phyloP scores from a whole-genome alignment of 1,140 invertebrate genomes.

The Hesperophylax magnus region DNA sequence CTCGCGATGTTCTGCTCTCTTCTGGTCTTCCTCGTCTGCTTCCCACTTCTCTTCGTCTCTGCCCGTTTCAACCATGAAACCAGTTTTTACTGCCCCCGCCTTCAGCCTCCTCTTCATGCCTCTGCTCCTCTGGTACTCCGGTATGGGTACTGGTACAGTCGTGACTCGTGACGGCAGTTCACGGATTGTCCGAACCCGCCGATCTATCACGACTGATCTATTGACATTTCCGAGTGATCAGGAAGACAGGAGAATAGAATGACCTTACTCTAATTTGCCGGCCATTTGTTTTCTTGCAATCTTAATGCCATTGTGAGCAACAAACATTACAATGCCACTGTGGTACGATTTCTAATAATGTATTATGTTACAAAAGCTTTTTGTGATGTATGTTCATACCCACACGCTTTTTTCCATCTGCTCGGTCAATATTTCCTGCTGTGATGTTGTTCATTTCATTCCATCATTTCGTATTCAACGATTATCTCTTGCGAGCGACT shows the following conservation, averaged over 20 bases:
- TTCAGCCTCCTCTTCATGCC: not conserved
- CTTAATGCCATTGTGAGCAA: not conserved
- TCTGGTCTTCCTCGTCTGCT: too few relatives aligned
- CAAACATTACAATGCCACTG: too few relatives aligned
- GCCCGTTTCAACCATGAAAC: slow-evolving; percentile 1
- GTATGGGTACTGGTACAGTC: not conserved
- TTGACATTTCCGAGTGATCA: slow-evolving; percentile 24
- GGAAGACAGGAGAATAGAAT: slow-evolving; percentile 20
- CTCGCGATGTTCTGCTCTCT: too few relatives aligned
- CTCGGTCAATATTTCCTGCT: too few relatives aligned
- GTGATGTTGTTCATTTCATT: too few relatives aligned
- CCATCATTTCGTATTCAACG: too few relatives aligned
- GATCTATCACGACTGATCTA: slow-evolving; percentile 38
- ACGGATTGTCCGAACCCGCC: not conserved
- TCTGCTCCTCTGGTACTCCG: too few relatives aligned
- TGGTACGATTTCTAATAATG: too few relatives aligned
- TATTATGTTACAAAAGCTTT: too few relatives aligned
- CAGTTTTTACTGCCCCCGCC: not conserved
- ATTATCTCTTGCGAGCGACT: too few relatives aligned
- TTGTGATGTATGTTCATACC: too few relatives aligned
- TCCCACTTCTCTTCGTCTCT: not conserved
- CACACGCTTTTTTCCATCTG: too few relatives aligned
- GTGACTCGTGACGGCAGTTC: slow-evolving; percentile 3
- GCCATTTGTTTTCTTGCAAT: not conserved
- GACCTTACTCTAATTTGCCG: slow-evolving; percentile 32